Base-by-base conservation (phyloP, 1,140 invertebrate species). In the Zaprionus inermis region DNA sequence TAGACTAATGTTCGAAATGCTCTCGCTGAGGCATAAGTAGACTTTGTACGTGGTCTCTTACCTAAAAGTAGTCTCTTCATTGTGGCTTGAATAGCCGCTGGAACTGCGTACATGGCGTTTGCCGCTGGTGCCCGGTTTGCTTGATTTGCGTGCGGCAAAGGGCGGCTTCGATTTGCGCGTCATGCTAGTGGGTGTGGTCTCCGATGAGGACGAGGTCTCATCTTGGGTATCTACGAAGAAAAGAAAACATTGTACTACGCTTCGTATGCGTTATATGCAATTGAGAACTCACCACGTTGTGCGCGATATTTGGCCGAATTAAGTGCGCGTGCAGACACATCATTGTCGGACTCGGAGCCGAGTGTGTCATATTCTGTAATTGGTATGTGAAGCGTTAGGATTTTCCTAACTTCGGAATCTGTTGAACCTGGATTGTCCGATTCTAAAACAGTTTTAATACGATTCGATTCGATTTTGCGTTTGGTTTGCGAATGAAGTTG, bases 401-500 rank as follows among this genome's bases (percentile, higher is more conserved):
- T 96, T 95, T 96, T 96, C 95, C 96, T 96, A 93, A 96, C 96
- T 94, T 96, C 96, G 92, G 96, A 96, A 94, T 96, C 96, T 93
- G 96, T 96, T 92, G 96, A 96, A 92, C 96, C 96, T 94, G 96
- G 94, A 94, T 97, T 97, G 94, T 96, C 96, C 93, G 96, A 96
- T 93, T 97, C 96, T 96, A 95, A 92, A 95, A 95, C 49, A 93
- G 91, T 92, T 92, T 92, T 90, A 91, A 88, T 92, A 91, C 86
- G 90, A 90, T 92, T 89, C 91, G 91, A 92, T 92, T 86, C 76
- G 59, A 80, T 78, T 70, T 74, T 66, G 80, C 78, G 57, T 36
- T 76, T 83, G 55, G 65, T 51, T 72, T 72, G 66, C 24, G 24
- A 38, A 78, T 88, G 84, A 75, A 65, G 72, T 70, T 59, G 58